Conservation (phyloP, 1,140 invertebrate species). For the Araneus ventricosus region DNA sequence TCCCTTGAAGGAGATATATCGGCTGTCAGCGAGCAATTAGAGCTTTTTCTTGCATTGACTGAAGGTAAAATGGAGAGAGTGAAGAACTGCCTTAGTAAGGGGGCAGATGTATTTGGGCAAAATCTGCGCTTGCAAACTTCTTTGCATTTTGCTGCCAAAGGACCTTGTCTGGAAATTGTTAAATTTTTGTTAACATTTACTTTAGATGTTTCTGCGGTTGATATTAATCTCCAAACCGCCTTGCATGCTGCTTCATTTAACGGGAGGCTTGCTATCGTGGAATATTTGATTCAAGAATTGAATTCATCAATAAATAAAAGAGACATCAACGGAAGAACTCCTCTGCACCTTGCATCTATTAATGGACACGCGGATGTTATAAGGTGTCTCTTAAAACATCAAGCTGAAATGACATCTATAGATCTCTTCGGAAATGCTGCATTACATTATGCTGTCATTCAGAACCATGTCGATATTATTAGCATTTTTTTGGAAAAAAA, state of each 20-base stretch:
- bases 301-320: background rate
- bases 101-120: background rate
- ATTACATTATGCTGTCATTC: constrained; percentile 8
- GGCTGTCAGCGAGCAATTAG: background rate
- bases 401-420: constrained; percentile 95
- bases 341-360: constrained; percentile 93
- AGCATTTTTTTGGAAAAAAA: background rate
- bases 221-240: background rate
- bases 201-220: background rate
- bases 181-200: background rate
- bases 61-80: background rate
- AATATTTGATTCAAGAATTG: background rate
- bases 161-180: background rate
- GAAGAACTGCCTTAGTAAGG: background rate
- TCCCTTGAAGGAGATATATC: background rate
- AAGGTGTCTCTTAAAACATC: constrained; percentile 96
- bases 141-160: constrained; percentile 10
- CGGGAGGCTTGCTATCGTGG: background rate
- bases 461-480: background rate
- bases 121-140: background rate
- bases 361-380: constrained; percentile 98
- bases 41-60: background rate
- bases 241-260: background rate
- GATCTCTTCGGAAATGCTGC: constrained; percentile 87
- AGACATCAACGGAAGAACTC: background rate